Percentiles rank a stretch among this genome's conserved stretches.
phyloP scores from a whole-genome alignment of 2,797 vertebrate species.

The Tachyglossus aculeatus region DNA sequence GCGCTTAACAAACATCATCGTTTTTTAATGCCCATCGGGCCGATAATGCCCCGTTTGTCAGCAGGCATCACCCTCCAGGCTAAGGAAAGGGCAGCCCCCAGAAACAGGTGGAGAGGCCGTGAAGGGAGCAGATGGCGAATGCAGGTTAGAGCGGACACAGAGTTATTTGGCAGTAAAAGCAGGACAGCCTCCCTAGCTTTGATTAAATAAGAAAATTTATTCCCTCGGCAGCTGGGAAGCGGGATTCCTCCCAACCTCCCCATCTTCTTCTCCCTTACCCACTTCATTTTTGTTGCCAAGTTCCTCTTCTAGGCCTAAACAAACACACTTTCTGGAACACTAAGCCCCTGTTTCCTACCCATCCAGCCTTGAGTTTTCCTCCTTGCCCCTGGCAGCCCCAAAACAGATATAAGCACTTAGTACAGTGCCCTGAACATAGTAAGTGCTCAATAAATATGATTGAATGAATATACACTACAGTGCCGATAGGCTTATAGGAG shows the following conservation, averaged over 20 bases:
- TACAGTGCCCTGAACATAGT: too few species aligned
- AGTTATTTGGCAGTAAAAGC: slow-evolving; percentile 75
- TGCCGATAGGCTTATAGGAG: too few species aligned
- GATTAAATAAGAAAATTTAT: slow-evolving; percentile 73
- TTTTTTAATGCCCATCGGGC: too few species aligned
- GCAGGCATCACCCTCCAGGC: neutral
- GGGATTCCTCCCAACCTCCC: slow-evolving; percentile 48
- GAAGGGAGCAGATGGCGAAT: slow-evolving; percentile 77
- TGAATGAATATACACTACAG: too few species aligned
- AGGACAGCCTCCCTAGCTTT: slow-evolving; percentile 78
- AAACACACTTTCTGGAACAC: too few species aligned
- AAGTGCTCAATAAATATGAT: too few species aligned
- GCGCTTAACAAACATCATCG: too few species aligned
- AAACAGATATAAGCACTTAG: too few species aligned
- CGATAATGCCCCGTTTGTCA: slow-evolving; percentile 41
- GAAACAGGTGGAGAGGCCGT: neutral
- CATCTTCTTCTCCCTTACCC: too few species aligned
- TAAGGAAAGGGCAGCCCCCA: neutral
- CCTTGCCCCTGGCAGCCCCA: neutral
- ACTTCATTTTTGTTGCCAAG: too few species aligned
- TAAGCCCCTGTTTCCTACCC: neutral
- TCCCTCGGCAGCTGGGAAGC: slow-evolving; percentile 80
- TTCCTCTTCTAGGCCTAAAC: too few species aligned
- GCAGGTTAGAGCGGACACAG: slow-evolving; percentile 68
- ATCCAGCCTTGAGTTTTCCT: slow-evolving; percentile 56